Base-by-base conservation (phyloP, 2,888 invertebrate species). In the Campaea margaritaria region DNA sequence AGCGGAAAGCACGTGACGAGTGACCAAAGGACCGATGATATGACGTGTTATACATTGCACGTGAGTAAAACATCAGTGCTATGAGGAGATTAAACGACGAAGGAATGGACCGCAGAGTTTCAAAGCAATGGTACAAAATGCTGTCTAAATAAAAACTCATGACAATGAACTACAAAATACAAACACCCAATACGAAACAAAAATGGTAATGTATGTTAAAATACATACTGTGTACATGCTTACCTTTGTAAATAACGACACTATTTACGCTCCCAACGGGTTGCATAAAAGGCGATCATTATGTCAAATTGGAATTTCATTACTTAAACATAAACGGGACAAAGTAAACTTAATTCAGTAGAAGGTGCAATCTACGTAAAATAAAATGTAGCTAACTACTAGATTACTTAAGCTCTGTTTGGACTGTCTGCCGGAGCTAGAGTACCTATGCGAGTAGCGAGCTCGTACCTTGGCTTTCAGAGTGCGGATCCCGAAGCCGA, bases 381-480 rank as follows among this genome's bases (percentile, higher is more conserved):
- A 86, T 77, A 87, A 89, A 90, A 85, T 78, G 81, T 85, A 75
- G 74, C 91, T 90, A 92, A 87, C 91, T 91, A 91, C 91, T 74
- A 82, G 78, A 73, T 76, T n/a, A n/a, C n/a, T n/a, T 84, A 89
- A 88, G 91, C 89, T 78, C 70, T 69, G 68, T 76, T 79, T 62
- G 73, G 69, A 68, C 59, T 72, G n/a, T 39, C 36, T 56, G 64
- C 66, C 62, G 68, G 63, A 58, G 61, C 43, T 64, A 58, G 51
- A 39, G 36, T 12, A n/a, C n/a, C n/a, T 36, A 15, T 13, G 11
- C 12, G 44, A 47, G 58, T 43, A 59, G 49, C n/a, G 49, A 13
- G 50, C 52, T 56, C 56, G 64, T 93, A 96, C 96, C 96, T 96
- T 96, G 96, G 82, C 96, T 96, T 83, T 96, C 96, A 2, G 96